These are phyloP conservation scores for Sus scrofa DNA, from an alignment of 2,113 vertebrate genomes.

Conservation along the genomic window DNA sequence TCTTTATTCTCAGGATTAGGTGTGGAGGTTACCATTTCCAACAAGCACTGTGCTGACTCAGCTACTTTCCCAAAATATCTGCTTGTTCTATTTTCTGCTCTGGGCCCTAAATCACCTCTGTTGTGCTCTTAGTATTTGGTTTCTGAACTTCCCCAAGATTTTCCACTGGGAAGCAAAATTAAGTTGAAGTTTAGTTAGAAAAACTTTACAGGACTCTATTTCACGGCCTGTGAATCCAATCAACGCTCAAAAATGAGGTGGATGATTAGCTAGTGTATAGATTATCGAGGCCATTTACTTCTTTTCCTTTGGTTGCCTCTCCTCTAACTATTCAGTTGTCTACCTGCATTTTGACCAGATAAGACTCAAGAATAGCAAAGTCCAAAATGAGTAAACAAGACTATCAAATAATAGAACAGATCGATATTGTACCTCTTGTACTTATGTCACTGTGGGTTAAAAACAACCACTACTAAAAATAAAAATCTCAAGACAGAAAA, in stretches of 20 bases:
- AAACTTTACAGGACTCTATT: constrained; percentile 64
- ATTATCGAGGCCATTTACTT: constrained; percentile 58
- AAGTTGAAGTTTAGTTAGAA: constrained; percentile 44
- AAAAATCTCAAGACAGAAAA: background rate
- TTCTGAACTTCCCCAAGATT: constrained; percentile 34
- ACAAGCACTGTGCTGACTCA: background rate
- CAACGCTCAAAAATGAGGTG: constrained; percentile 58
- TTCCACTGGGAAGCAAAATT: constrained; percentile 57
- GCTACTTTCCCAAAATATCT: background rate
- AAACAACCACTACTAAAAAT: background rate
- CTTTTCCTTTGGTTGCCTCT: constrained; percentile 18
- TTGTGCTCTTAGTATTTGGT: background rate
- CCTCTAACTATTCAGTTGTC: constrained; percentile 14
- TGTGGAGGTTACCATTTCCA: background rate
- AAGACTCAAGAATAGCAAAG: background rate
- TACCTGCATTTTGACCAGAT: background rate
- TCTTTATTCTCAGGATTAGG: background rate
- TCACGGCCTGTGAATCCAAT: constrained; percentile 69
- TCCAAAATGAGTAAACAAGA: constrained; percentile 25
- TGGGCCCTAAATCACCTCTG: background rate
- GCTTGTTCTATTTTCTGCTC: constrained; percentile 34
- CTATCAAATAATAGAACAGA: background rate
- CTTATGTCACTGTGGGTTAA: background rate
- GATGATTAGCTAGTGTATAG: constrained; percentile 56
- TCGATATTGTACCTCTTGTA: background rate